Conservation (phyloP, 1,140 invertebrate species). For the Halictus rubicundus region DNA sequence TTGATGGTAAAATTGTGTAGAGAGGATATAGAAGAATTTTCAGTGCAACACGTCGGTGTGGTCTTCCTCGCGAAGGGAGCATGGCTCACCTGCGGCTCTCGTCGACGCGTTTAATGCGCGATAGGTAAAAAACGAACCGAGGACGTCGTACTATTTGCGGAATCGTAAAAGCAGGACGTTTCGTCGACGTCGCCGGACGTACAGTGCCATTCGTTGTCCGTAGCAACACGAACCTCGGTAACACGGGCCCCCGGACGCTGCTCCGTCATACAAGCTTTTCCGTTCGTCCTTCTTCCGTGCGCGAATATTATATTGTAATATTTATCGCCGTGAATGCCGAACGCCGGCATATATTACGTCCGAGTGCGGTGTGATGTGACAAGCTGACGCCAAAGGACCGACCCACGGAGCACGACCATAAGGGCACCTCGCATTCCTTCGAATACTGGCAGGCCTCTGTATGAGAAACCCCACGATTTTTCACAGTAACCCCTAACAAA, state of each 20-base stretch:
- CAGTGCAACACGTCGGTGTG: neutral
- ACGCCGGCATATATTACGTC: constrained; percentile 50
- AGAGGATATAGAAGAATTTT: neutral
- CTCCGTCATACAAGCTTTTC: constrained; percentile 34
- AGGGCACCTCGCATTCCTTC: constrained; percentile 34
- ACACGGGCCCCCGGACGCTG: neutral
- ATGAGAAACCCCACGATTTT: neutral
- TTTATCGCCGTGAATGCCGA: constrained; percentile 57
- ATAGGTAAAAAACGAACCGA: constrained; percentile 15
- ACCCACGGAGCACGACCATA: constrained; percentile 23
- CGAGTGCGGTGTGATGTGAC: constrained; percentile 36
- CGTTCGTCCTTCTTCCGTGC: neutral
- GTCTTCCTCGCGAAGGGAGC: neutral
- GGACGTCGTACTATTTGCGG: constrained; percentile 38
- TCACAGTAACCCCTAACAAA: too few relatives aligned
- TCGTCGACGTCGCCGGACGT: constrained; percentile 11
- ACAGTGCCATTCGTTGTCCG: constrained; percentile 46
- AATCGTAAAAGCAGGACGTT: constrained; percentile 52
- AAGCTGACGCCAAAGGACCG: constrained; percentile 10
- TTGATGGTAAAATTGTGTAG: too few relatives aligned
- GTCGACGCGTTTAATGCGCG: constrained; percentile 20
- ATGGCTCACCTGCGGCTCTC: neutral
- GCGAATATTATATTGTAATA: constrained; percentile 60
- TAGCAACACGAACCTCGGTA: constrained; percentile 28
- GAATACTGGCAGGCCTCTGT: constrained; percentile 1